phyloP scores from a whole-genome alignment of 2,888 invertebrate species.

The Epiblema foenella region DNA sequence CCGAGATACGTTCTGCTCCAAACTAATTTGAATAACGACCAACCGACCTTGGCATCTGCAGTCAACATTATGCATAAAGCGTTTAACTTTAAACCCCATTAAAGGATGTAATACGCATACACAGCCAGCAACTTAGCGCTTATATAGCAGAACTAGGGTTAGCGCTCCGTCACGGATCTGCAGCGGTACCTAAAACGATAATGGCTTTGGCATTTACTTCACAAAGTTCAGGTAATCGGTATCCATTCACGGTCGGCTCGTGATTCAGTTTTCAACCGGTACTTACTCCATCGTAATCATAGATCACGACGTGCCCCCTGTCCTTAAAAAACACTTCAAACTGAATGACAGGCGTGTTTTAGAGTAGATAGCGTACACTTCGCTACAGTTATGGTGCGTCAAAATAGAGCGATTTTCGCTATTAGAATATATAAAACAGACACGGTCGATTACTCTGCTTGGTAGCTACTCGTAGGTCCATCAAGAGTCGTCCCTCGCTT shows the following conservation, averaged over 20 bases:
- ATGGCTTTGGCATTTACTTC: conserved; percentile 66
- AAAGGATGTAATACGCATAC: background rate
- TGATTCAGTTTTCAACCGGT: conserved; percentile 48
- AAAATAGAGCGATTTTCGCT: conserved; percentile 8
- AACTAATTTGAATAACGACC: conserved; percentile 50
- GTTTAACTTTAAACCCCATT: background rate
- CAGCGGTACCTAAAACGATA: conserved; percentile 64
- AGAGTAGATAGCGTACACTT: background rate
- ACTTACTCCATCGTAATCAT: conserved; percentile 63
- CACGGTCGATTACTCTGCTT: conserved; percentile 4
- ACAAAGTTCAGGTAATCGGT: conserved; percentile 53
- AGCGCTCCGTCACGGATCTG: conserved; percentile 69
- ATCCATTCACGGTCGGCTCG: conserved; percentile 63
- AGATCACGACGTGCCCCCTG: conserved; percentile 63
- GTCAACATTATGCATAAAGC: conserved; percentile 19
- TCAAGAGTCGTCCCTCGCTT: background rate
- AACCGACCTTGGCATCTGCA: background rate
- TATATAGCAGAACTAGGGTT: conserved; percentile 62
- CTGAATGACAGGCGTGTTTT: conserved; percentile 14
- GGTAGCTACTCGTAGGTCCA: background rate
- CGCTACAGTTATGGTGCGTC: background rate
- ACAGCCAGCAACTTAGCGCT: conserved; percentile 28
- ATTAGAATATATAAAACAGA: background rate
- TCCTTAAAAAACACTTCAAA: conserved; percentile 43
- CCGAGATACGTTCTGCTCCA: conserved; percentile 66